Evolutionary conservation across 64 coral and sea anemone genomes (phyloP).

Genomic region (Actinia equina): DNA sequence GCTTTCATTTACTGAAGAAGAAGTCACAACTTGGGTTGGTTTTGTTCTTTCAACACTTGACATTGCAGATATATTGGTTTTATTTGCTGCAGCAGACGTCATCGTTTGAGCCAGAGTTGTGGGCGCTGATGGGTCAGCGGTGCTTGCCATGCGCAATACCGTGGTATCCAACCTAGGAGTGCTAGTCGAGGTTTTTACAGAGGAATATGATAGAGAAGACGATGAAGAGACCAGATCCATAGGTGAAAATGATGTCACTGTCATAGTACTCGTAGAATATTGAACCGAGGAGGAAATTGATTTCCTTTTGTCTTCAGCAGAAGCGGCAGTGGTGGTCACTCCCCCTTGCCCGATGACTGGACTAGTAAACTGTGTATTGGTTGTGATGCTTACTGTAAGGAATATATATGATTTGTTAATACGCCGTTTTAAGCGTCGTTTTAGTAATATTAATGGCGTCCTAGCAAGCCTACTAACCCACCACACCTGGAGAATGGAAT

Average conservation of each 20-base stretch:
- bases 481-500: too few relatives aligned
- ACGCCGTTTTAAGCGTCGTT: neutral
- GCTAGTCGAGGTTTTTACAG: neutral
- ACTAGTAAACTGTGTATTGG: neutral
- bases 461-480: too few relatives aligned
- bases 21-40: too few relatives aligned
- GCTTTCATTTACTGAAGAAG: too few relatives aligned
- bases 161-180: neutral
- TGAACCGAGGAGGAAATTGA: neutral
- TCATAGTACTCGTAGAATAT: neutral
- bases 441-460: neutral
- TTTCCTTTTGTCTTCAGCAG: neutral
- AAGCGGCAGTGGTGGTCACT: neutral
- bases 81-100: neutral
- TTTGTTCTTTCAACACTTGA: too few relatives aligned
- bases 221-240: neutral
- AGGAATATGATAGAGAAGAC: neutral
- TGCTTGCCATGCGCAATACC: neutral
- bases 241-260: neutral
- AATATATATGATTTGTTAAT: neutral
- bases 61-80: neutral
- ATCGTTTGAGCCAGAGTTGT: neutral
- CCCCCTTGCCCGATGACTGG: neutral
- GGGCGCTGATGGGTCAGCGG: too few relatives aligned
- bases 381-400: neutral